A percentile compares a stretch with the other conserved stretches of the same genome.
Conservation (phyloP, 2,888 invertebrate species). For the Ferrisia virgata region DNA sequence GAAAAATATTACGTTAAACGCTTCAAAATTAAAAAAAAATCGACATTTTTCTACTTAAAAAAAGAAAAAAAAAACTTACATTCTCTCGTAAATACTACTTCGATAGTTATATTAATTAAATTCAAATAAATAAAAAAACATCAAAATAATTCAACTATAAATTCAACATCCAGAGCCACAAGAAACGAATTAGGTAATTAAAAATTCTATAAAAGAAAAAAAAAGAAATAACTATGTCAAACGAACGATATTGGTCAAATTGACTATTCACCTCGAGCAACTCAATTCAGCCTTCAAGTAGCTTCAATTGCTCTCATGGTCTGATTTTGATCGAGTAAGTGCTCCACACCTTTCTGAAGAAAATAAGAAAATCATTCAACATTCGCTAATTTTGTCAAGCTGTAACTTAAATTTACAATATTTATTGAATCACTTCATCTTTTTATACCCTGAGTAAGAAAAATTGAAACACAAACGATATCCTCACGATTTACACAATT, state of each 20-base stretch:
- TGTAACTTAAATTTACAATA: not conserved
- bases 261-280: not conserved
- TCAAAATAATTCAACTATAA: not conserved
- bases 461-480: not conserved
- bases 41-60: not conserved
- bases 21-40: not conserved
- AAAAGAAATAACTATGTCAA: not conserved
- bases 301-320: not conserved
- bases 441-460: not conserved
- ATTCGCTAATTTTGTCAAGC: not conserved
- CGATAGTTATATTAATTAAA: not conserved
- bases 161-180: not conserved
- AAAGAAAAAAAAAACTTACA: not conserved
- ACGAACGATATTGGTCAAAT: not conserved
- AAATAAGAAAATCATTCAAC: not conserved
- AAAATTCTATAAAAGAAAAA: too few species aligned
- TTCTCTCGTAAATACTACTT: not conserved
- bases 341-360: not conserved
- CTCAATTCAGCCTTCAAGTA: not conserved
- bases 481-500: too few species aligned
- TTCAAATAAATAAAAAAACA: not conserved
- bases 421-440: too few species aligned
- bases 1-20: not conserved
- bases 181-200: not conserved
- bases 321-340: not conserved